Conservation (phyloP, 2,113 vertebrate species). For the Tachuris rubrigastra region DNA sequence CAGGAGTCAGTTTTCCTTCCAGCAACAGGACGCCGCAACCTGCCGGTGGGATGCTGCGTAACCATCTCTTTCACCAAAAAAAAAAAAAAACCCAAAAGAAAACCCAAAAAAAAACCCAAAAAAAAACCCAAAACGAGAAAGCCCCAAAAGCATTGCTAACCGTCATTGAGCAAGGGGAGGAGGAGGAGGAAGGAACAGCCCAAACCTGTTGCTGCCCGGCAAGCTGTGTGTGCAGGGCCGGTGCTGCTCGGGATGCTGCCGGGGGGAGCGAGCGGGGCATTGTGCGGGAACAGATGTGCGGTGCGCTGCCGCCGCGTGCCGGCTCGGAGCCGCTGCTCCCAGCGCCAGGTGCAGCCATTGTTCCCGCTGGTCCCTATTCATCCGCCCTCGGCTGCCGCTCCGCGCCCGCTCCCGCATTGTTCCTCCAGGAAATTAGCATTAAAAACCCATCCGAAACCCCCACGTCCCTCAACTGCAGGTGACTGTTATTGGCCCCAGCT, state of each 20-base stretch:
- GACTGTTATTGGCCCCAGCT: conserved; percentile 97
- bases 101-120: no score
- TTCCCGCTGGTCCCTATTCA: conserved; percentile 83
- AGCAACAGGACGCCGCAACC: neutral
- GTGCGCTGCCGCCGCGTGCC: conserved; percentile 80
- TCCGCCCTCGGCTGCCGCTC: conserved; percentile 76
- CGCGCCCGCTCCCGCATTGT: conserved; percentile 77
- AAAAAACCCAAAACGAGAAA: neutral
- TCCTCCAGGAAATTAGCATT: conserved; percentile 81
- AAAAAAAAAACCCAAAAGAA: no score
- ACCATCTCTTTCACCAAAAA: neutral
- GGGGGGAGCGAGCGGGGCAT: conserved; percentile 47
- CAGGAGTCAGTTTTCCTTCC: neutral
- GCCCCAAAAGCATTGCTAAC: fast-evolving
- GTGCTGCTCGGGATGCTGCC: conserved; percentile 36
- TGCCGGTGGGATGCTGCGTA: fast-evolving
- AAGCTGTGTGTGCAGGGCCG: conserved; percentile 51
- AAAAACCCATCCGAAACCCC: conserved; percentile 79
- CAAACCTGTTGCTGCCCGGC: conserved; percentile 79
- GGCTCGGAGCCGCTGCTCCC: conserved; percentile 75
- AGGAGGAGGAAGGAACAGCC: neutral
- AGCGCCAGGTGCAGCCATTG: conserved; percentile 96
- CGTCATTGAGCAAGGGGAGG: neutral
- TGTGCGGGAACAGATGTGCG: conserved; percentile 87
- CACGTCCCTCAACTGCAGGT: conserved; percentile 85